Evolutionary conservation across 2,113 vertebrate genomes (phyloP).

Genomic region (Capricornis sumatraensis): DNA sequence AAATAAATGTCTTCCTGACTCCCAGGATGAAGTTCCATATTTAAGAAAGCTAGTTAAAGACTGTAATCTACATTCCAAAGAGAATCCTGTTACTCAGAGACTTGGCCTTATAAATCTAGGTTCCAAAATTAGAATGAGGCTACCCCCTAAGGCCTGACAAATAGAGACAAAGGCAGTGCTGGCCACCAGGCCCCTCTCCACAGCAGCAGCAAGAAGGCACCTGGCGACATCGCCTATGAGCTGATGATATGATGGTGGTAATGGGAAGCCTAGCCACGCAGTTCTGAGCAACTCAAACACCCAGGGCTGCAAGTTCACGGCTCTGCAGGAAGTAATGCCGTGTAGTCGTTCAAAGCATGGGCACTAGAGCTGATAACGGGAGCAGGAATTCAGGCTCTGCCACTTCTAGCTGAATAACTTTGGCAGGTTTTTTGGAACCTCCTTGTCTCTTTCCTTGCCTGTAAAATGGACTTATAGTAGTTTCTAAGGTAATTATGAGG

Average conservation of each 20-base stretch:
- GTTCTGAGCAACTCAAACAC: accelerated
- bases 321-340: too few relatives aligned
- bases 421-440: background rate
- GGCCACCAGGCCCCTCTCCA: background rate
- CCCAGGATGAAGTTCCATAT: background rate
- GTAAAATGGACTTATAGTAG: background rate
- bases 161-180: background rate
- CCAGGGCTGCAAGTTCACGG: background rate
- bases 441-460: background rate
- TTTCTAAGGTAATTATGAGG: background rate
- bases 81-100: background rate
- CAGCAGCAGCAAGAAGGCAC: background rate
- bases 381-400: background rate
- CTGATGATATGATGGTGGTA: background rate
- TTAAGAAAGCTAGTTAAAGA: background rate
- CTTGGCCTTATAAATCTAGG: background rate
- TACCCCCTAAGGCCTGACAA: background rate
- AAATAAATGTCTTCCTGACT: background rate
- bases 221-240: background rate
- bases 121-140: background rate
- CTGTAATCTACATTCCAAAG: background rate
- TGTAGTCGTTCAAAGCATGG: accelerated
- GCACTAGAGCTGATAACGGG: background rate
- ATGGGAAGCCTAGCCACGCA: accelerated
- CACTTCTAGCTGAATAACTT: background rate